A percentile compares a stretch with the other conserved stretches of the same genome.
phyloP scores from a whole-genome alignment of 1,140 invertebrate genomes.

The Drosophila murphyi region DNA sequence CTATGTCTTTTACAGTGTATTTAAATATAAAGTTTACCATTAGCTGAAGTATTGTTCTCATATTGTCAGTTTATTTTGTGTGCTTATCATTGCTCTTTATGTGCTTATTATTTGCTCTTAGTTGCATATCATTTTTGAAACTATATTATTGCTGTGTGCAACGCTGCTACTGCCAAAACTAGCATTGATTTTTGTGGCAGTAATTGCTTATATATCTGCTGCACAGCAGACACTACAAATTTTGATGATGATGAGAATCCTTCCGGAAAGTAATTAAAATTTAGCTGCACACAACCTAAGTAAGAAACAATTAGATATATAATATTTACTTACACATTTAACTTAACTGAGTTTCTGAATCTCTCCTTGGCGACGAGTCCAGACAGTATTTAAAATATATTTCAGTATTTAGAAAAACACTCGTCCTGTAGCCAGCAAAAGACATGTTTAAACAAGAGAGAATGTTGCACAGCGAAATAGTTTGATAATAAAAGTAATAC shows the following conservation, averaged over 20 bases:
- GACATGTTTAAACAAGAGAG: too few relatives aligned
- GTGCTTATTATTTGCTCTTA: constrained; percentile 53
- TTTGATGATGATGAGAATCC: constrained; percentile 15
- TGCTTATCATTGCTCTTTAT: constrained; percentile 52
- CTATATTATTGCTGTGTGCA: constrained; percentile 19
- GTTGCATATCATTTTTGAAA: constrained; percentile 35
- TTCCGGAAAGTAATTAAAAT: neutral
- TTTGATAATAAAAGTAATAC: too few relatives aligned
- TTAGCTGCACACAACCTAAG: neutral
- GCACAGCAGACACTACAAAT: neutral
- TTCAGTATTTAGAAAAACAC: too few relatives aligned
- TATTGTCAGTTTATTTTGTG: neutral
- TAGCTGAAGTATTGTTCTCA: constrained; percentile 29
- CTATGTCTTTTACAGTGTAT: constrained; percentile 4
- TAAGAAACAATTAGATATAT: too few relatives aligned
- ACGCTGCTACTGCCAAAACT: constrained; percentile 25
- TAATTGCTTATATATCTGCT: constrained; percentile 7
- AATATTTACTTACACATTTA: too few relatives aligned
- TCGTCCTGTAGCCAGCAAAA: too few relatives aligned
- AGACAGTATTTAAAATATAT: too few relatives aligned
- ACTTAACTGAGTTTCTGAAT: too few relatives aligned
- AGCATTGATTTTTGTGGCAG: constrained; percentile 1
- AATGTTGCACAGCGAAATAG: too few relatives aligned
- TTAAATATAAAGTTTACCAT: constrained; percentile 69
- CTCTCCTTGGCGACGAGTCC: too few relatives aligned